A percentile compares a stretch with the other conserved stretches of the same genome.
These are phyloP conservation scores for Nasonia vitripennis DNA, from an alignment of 1,140 invertebrate species.

Conservation along the genomic window DNA sequence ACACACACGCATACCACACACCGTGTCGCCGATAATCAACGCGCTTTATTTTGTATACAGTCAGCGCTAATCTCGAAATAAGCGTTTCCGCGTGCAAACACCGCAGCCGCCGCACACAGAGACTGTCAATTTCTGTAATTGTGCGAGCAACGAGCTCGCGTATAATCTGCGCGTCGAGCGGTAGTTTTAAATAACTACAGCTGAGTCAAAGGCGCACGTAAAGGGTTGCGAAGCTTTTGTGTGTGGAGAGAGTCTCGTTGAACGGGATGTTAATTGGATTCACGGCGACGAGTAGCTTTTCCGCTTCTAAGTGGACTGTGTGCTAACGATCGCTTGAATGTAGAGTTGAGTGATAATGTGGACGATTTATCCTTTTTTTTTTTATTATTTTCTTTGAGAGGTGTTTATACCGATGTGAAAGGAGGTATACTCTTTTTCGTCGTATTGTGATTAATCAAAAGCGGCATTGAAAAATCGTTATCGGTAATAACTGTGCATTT, in stretches of 20 bases:
- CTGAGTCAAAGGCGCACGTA: neutral
- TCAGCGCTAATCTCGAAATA: neutral
- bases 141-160: neutral
- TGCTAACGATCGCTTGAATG: neutral
- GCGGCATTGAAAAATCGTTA: neutral
- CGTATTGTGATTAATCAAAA: neutral
- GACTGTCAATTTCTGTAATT: conserved; percentile 23
- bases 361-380: too few species aligned
- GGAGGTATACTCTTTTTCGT: neutral
- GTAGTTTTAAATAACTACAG: neutral
- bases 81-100: neutral
- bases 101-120: too few species aligned
- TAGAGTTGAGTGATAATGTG: neutral
- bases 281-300: neutral
- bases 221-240: neutral
- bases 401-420: too few species aligned
- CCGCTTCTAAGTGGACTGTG: neutral
- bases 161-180: neutral
- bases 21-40: neutral
- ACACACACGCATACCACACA: too few species aligned
- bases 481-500: neutral
- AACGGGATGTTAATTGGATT: conserved; percentile 30
- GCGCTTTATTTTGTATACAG: neutral
- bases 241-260: neutral
- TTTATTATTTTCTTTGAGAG: too few species aligned